Evolutionary conservation across 2,888 invertebrate species (phyloP), one percentile per base, ranked within the genome.

Genomic region (Nebria salina): DNA sequence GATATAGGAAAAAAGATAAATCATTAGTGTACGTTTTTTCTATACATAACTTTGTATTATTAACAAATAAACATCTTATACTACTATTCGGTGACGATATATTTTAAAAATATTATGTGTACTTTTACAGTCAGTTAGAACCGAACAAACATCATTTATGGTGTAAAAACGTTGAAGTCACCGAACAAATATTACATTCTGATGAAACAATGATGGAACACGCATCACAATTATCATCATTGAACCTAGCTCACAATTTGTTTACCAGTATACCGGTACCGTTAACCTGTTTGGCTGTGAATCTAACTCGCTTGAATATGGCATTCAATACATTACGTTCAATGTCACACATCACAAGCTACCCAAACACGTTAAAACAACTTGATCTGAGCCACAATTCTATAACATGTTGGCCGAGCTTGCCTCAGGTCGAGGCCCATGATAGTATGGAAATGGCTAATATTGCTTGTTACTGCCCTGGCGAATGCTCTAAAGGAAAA

Each of bases 381-480:
- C 89, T 99, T 68, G 98, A 99, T 89, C 91, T 99, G 65, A 97
- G 97, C 73, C 96, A 97, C 87, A 98, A 98, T 89, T 94, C 95
- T 88, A 96, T 98, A 84, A 93, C 94, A 0, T 94, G 95, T 86
- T 98, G 97, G 97, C 96, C 96, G 0, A 96, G 96, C 87, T 89
- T 96, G 83, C 96, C 96, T 0, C 94, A 94, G 87, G 93, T 95
- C 34, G 90, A 91, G 41, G 88, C 89, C 0, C 88, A 89, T 42
- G 89, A 95, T 85, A 91, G 92, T 0, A 90, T 91, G 86, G 93
- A 93, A 82, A 91, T 92, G 54, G 93, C 93, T 0, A 93, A 94
- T 77, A 91, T 95, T 25, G 92, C 94, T 1, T 96, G 96, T 87
- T 95, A 95, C 86, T 93, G 93, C 85, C 91, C 90, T 25, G 88